Conservation (phyloP, 2,797 vertebrate species). For the Phalanger gymnotis region DNA sequence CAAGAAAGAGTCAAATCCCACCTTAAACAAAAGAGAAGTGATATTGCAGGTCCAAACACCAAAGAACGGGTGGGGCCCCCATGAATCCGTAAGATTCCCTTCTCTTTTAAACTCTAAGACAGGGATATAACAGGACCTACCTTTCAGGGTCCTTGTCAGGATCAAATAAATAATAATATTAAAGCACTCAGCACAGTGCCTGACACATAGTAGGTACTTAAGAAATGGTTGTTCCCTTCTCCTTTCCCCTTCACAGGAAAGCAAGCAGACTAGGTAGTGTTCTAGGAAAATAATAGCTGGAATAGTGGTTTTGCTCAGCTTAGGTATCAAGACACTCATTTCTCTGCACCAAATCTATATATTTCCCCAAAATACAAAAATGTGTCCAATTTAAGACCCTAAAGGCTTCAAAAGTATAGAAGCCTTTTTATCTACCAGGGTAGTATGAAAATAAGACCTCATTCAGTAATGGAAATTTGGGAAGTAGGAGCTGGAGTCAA, state of each 20-base stretch:
- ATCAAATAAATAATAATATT: neutral
- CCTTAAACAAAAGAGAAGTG: constrained; percentile 49
- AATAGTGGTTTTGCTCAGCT: constrained; percentile 52
- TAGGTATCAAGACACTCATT: constrained; percentile 39
- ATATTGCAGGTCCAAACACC: constrained; percentile 30
- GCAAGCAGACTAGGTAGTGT: neutral
- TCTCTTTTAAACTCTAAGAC: neutral
- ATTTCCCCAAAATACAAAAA: constrained; percentile 40
- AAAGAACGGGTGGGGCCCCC: neutral
- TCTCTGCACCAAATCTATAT: constrained; percentile 33
- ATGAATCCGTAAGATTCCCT: neutral
- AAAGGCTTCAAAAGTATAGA: neutral
- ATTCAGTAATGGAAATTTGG: constrained; percentile 10
- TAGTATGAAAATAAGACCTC: neutral
- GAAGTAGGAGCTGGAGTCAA: neutral
- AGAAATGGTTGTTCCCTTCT: neutral
- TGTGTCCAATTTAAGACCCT: constrained; percentile 13
- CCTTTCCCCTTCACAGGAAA: neutral
- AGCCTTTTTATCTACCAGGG: constrained; percentile 3
- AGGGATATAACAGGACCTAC: neutral
- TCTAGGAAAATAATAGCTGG: neutral
- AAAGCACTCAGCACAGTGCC: neutral
- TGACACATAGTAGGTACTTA: neutral
- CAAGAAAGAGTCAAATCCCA: neutral
- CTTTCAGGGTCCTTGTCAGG: neutral